phyloP scores from a whole-genome alignment of 35 echinoderm and acorn worm genomes.

The Hemicentrotus pulcherrimus region DNA sequence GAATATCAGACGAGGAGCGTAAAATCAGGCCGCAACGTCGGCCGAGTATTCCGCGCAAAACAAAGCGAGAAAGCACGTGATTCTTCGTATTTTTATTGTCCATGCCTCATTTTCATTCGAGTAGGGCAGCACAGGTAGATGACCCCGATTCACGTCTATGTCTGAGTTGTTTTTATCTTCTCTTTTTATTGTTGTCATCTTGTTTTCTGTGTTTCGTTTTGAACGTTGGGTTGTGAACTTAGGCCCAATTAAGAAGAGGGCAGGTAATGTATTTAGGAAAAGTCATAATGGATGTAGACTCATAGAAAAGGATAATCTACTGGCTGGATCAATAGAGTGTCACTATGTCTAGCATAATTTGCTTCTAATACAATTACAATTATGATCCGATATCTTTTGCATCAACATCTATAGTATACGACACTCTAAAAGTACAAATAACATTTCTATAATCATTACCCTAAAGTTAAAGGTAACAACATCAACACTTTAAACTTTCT shows the following conservation, averaged over 20 bases:
- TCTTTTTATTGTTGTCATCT: background rate
- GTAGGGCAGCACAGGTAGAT: background rate
- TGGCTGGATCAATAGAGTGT: too few species aligned
- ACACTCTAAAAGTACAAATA: too few species aligned
- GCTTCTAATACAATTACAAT: too few species aligned
- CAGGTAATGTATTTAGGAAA: background rate
- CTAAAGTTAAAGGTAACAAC: too few species aligned
- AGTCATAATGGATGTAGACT: background rate
- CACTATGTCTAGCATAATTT: too few species aligned
- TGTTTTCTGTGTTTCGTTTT: background rate
- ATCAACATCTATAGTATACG: too few species aligned
- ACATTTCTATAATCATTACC: too few species aligned
- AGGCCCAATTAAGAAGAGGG: background rate
- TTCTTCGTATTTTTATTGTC: background rate
- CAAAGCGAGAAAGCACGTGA: conserved; percentile 15
- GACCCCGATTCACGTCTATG: background rate
- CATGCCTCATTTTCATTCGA: background rate
- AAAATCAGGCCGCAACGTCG: conserved; percentile 15
- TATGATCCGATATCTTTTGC: too few species aligned
- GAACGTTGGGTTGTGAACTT: background rate
- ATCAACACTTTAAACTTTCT: too few species aligned
- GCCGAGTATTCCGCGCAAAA: background rate
- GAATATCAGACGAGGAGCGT: background rate
- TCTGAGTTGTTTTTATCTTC: background rate
- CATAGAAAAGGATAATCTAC: too few species aligned